These are phyloP conservation scores for Pogonomyrmex californicus DNA, from an alignment of 1,140 invertebrate genomes.

Conservation along the genomic window DNA sequence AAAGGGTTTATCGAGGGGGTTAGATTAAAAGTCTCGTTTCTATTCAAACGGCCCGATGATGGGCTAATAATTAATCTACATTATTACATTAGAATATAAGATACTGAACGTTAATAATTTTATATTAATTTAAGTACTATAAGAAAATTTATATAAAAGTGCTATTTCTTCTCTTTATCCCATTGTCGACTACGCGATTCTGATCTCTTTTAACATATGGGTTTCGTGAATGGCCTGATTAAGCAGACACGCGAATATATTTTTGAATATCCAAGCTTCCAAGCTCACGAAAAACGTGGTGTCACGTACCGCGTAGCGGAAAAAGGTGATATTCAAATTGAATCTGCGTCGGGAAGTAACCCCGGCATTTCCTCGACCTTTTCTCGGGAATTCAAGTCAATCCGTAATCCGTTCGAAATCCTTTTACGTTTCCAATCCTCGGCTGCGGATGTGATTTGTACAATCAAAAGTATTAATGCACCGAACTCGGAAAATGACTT, in stretches of 20 bases:
- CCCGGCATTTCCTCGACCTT: not conserved
- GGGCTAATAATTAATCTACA: not conserved
- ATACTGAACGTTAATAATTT: not conserved
- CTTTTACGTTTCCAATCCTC: constrained; percentile 39
- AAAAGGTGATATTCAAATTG: constrained; percentile 37
- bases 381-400: constrained; percentile 27
- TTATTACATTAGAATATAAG: not conserved
- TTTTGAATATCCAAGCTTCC: constrained; percentile 4
- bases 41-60: not conserved
- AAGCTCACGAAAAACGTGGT: constrained; percentile 1
- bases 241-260: not conserved
- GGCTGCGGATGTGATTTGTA: constrained; percentile 60
- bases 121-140: not conserved
- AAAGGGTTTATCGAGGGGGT: not conserved
- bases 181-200: not conserved
- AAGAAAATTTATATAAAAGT: not conserved
- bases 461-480: not conserved
- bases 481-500: not conserved
- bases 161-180: not conserved
- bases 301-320: not conserved
- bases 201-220: not conserved
- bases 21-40: not conserved
- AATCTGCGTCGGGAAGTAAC: constrained; percentile 25
- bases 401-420: constrained; percentile 64
- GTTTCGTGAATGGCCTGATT: not conserved